These are phyloP conservation scores for Sylvia borin DNA, from an alignment of 2,797 vertebrate genomes.

Conservation along the genomic window DNA sequence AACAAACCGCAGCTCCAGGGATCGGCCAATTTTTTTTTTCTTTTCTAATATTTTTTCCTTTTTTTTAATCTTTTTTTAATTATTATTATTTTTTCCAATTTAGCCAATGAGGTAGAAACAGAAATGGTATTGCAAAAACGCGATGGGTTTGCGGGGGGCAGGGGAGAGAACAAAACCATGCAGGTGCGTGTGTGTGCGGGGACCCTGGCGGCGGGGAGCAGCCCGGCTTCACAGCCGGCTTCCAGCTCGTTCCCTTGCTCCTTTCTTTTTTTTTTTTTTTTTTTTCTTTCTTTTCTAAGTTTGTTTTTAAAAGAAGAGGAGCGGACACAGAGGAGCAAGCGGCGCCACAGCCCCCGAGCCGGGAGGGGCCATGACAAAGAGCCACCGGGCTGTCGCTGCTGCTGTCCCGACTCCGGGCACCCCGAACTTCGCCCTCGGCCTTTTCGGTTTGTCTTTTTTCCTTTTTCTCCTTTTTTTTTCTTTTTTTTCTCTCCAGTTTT, in stretches of 20 bases:
- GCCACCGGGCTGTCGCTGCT: not conserved
- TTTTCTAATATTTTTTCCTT: not conserved
- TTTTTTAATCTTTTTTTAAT: not conserved
- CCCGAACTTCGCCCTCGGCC: not conserved
- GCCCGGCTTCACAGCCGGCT: constrained; percentile 10
- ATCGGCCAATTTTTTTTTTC: constrained; percentile 33
- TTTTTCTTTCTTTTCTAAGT: too few relatives aligned
- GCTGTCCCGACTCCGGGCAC: not conserved
- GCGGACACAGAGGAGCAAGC: not conserved
- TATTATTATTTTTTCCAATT: constrained; percentile 8
- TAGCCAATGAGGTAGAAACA: constrained; percentile 89
- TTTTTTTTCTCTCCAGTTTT: constrained; percentile 11
- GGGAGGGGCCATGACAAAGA: not conserved
- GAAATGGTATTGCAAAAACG: constrained; percentile 69
- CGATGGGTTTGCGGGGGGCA: constrained; percentile 7
- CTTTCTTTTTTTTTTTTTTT: not conserved
- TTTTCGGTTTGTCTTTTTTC: not conserved
- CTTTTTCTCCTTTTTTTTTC: not conserved
- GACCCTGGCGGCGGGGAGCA: not conserved
- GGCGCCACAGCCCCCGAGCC: fast-evolving
- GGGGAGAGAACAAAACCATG: constrained; percentile 62
- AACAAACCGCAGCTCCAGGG: constrained; percentile 74
- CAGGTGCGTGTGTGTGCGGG: constrained; percentile 52
- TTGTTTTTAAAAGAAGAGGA: not conserved
- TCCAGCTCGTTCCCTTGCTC: not conserved